Base-by-base conservation (phyloP, 2,888 invertebrate genomes). In the Lasioglossum villosulum region DNA sequence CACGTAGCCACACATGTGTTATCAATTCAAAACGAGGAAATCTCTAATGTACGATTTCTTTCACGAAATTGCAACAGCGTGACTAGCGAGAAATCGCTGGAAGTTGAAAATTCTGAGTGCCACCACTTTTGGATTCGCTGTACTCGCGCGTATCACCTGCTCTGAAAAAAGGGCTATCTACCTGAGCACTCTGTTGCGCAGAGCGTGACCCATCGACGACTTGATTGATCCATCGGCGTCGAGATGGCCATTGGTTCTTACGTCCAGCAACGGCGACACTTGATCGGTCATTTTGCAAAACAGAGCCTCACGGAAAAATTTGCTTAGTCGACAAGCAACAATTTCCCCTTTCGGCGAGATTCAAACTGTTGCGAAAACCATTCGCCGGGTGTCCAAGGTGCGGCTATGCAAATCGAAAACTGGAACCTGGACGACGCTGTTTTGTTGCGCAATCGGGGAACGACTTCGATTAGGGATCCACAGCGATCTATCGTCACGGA, bases 181-280 rank as follows among this genome's bases (percentile, higher is more conserved):
- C 94, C 94, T 94, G 87, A 94, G 91, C n/a, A 94, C 92, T 70
- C 94, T 91, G 88, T 92, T 93, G 78, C 90, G 91, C 73, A 89
- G 91, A 78, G 83, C 86, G 80, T 89, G 91, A n/a, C 90, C 92
- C 87, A 88, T 76, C 14, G 91, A 82, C 37, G 86, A 77, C 66
- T 85, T 87, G 75, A 76, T 86, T 66, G 85, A 82, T 71, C 81
- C 90, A 77, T 92, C 37, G 68, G 68, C 83, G 30, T 93, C 91
- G 34, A 89, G 45, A 66, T 88, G 88, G 45, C 89, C 91, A 73
- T 90, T 91, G 37, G 73, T 73, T 8, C 87, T 83, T 34, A 79
- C 86, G n/a, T 92, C 91, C 42, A 92, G 88, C 76, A 93, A 88
- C 1, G 93, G 91, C 56, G 93, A 92, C 19, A 93, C 89, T 83